These are phyloP conservation scores for Hybognathus amarus DNA, from an alignment of 2,797 vertebrate genomes.

Conservation along the genomic window DNA sequence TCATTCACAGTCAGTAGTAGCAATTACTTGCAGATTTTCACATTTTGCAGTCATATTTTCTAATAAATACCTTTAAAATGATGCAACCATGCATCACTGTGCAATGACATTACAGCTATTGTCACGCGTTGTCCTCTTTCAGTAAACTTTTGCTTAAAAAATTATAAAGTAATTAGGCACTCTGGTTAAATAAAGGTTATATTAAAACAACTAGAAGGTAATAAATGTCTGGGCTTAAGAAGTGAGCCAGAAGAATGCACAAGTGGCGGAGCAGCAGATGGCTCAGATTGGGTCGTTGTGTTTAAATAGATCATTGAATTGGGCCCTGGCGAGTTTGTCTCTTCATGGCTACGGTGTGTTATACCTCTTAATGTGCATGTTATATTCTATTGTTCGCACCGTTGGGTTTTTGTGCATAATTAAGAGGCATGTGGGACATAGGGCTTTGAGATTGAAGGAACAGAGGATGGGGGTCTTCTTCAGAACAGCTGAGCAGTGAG, in stretches of 20 bases:
- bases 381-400: conserved; percentile 7
- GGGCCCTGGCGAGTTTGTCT: conserved; percentile 41
- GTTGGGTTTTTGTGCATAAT: conserved; percentile 11
- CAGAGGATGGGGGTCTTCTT: conserved; percentile 10
- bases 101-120: not conserved
- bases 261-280: conserved; percentile 53
- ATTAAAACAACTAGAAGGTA: conserved; percentile 17
- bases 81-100: not conserved
- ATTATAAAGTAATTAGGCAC: conserved; percentile 15
- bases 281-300: conserved; percentile 30
- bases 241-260: conserved; percentile 25
- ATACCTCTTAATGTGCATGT: conserved; percentile 28
- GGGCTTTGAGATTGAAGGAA: conserved; percentile 14
- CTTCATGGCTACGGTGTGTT: conserved; percentile 34
- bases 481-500: conserved; percentile 6
- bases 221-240: conserved; percentile 24
- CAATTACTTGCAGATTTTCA: not conserved
- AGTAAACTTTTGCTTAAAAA: not conserved
- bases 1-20: not conserved
- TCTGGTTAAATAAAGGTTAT: conserved; percentile 12
- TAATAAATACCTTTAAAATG: not conserved
- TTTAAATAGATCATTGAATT: conserved; percentile 54
- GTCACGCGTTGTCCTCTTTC: not conserved
- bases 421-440: conserved; percentile 38
- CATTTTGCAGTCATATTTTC: not conserved